These are phyloP conservation scores for Ciconia nigra DNA, from an alignment of 2,797 vertebrate species.

Conservation along the genomic window DNA sequence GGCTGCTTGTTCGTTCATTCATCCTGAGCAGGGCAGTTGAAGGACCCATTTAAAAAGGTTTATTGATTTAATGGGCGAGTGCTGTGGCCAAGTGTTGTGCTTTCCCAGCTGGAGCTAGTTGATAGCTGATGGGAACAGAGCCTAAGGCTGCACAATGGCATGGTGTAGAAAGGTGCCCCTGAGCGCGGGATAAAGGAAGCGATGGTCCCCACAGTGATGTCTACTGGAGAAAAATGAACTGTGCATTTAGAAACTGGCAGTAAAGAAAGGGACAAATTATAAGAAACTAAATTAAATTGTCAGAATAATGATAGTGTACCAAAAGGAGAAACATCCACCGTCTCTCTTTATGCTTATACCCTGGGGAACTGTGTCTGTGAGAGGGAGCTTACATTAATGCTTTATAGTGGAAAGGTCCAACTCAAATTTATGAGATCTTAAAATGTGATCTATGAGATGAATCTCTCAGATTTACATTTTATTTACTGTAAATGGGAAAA, in stretches of 20 bases:
- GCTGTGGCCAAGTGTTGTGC: not conserved
- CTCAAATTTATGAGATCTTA: not conserved
- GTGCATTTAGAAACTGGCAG: not conserved
- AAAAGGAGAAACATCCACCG: not conserved
- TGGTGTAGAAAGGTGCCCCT: not conserved
- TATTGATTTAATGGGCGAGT: not conserved
- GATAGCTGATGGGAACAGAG: not conserved
- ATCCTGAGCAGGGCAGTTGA: not conserved
- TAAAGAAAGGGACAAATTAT: not conserved
- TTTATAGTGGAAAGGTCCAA: not conserved
- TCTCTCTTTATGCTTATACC: not conserved
- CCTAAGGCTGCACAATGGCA: not conserved
- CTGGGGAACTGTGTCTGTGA: not conserved
- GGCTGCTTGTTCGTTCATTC: not conserved
- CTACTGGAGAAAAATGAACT: not conserved
- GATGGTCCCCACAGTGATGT: not conserved
- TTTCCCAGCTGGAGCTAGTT: not conserved
- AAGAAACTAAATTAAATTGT: not conserved
- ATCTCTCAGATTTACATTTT: not conserved
- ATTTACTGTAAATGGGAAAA: slow-evolving; percentile 1
- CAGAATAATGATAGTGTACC: not conserved
- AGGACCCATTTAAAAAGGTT: not conserved
- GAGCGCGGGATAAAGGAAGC: not conserved
- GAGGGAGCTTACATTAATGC: not conserved
- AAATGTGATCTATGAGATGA: not conserved